Evolutionary conservation across 2,113 vertebrate genomes (phyloP).

Genomic region (Rhodinocichla rosea): DNA sequence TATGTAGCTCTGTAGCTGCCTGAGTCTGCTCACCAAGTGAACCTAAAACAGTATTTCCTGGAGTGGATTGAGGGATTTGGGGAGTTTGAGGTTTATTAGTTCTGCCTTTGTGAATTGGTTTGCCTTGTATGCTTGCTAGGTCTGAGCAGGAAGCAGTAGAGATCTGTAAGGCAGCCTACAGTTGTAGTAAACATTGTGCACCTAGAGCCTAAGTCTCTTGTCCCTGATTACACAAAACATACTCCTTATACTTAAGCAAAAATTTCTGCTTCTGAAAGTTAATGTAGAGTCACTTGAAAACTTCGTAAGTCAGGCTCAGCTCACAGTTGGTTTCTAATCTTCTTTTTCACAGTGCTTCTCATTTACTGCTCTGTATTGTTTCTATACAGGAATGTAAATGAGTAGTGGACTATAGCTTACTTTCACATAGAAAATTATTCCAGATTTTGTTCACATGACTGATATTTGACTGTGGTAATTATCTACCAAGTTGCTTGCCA

Average conservation of each 20-base stretch:
- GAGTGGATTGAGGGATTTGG: background rate
- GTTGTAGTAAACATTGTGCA: background rate
- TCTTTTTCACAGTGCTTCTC: background rate
- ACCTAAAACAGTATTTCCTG: background rate
- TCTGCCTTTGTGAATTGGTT: background rate
- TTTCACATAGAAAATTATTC: background rate
- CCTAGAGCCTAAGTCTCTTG: background rate
- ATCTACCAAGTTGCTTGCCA: background rate
- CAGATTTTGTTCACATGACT: background rate
- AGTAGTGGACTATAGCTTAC: background rate
- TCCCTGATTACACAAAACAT: background rate
- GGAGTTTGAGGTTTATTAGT: background rate
- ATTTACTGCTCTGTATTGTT: background rate
- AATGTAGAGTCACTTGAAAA: background rate
- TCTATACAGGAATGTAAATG: background rate
- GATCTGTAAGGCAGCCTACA: background rate
- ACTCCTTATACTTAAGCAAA: background rate
- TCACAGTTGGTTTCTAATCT: background rate
- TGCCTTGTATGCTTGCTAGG: background rate
- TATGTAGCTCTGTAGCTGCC: background rate
- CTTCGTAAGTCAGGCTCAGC: background rate
- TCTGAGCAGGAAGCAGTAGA: background rate
- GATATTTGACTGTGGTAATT: background rate
- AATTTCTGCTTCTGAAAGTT: background rate
- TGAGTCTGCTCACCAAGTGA: background rate